Percentiles rank a stretch among this genome's conserved stretches.
These are phyloP conservation scores for Scaeva pyrastri DNA, from an alignment of 2,888 invertebrate genomes.

Conservation along the genomic window DNA sequence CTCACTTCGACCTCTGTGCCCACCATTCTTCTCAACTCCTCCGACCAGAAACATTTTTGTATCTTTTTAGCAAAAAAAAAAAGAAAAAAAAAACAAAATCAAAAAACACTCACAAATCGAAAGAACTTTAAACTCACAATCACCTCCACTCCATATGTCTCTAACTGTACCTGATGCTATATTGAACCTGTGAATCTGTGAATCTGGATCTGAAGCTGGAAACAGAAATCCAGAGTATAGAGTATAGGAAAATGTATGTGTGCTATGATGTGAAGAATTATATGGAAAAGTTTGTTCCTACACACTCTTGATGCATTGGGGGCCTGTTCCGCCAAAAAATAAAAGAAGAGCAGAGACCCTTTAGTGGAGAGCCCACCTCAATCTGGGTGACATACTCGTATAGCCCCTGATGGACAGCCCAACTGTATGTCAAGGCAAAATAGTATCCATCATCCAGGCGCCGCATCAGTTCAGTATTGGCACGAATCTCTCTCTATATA, in stretches of 20 bases:
- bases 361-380: constrained; percentile 57
- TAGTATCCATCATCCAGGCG: neutral
- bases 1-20: constrained; percentile 15
- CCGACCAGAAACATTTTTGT: neutral
- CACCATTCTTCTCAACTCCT: neutral
- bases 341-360: neutral
- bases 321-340: neutral
- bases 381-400: constrained; percentile 60
- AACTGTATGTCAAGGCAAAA: neutral
- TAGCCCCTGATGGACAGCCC: too few species aligned
- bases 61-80: constrained; percentile 10
- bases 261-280: constrained; percentile 2
- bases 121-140: constrained; percentile 14
- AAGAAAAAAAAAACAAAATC: neutral
- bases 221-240: constrained; percentile 43
- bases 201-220: too few species aligned
- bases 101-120: neutral
- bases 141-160: constrained; percentile 10
- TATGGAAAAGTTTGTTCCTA: constrained; percentile 59
- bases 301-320: constrained; percentile 21
- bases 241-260: constrained; percentile 49
- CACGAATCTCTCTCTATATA: too few species aligned
- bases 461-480: too few species aligned
- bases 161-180: constrained; percentile 61
- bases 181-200: too few species aligned